Base-by-base conservation (phyloP, 2,797 vertebrate species). In the Cyclopterus lumpus region DNA sequence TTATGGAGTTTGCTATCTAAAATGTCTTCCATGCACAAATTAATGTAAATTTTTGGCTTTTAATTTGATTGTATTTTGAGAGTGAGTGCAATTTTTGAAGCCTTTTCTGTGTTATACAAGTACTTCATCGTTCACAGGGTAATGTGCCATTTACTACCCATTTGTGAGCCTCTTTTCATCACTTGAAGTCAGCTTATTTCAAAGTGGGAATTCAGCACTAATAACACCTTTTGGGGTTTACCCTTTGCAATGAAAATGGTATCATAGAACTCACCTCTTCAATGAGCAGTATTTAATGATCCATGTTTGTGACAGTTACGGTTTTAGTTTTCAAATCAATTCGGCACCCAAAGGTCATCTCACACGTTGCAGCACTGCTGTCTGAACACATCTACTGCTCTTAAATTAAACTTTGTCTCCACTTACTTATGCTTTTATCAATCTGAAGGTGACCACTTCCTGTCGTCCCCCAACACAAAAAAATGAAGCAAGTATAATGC, bases 401-500 rank as follows among this genome's bases (percentile, higher is more conserved):
- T 44, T n/a, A 26, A 34, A 80, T 51, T 4, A 48, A 28, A 38
- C 18, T 64, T 51, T 18, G 44, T 26, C 10, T 57, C 2, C 6
- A 18, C 8, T 26, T 14, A 57, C 20, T 11, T 32, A 6, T 6
- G 30, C 5, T 32, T 72, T 34, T 22, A 42, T 20, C 20, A 57
- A 58, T 63, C 14, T 20, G 16, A 46, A 66, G 6, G 64, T 26
- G 9, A 65, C 11, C 28, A 54, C 2, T 20, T 10, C 24, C 34
- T 28, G 1, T 18, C 66, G 34, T 76, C 53, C 64, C 32, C 32
- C 10, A 62, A 72, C 44, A 72, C 7, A 40, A 55, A 71, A 48
- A 49, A 57, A 62, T 18, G 7, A 62, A 40, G 34, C 3, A 18
- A 71, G 49, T 42, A 26, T 67, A 63, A 71, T 42, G 8, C 7